Base-by-base conservation (phyloP, 1,140 invertebrate species). In the Trichonephila clavipes region DNA sequence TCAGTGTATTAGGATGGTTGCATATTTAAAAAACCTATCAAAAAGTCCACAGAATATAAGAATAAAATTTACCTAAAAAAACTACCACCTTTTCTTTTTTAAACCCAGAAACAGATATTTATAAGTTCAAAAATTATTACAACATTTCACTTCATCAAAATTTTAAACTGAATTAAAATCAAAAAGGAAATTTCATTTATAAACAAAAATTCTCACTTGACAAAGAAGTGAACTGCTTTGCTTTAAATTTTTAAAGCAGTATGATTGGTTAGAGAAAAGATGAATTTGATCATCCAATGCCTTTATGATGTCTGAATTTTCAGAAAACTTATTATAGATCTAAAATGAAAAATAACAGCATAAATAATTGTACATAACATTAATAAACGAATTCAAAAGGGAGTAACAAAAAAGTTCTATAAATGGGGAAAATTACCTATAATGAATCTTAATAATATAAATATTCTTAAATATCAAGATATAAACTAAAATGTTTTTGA, bases 201-300 rank as follows among this genome's bases (percentile, higher is more conserved):
- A 34, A 0, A 12, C 24, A 77, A 2, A 18, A 4, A 24, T 24
- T 24, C 28, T 77, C 14, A 77, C 69, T 24, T 77, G 69, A 77
- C 69, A 77, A 6, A 77, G 69, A 18, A 77, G 28, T 34, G 69
- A 34, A 34, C 24, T 18, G 16, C 69, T 77, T 28, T 34, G 24
- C 14, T 77, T 77, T 77, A 77, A 77, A 77, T 77, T 77, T 77
- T 77, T 77, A 77, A 77, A 77, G 16, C 69, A 77, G 16, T 77
- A 77, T 12, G 69, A 34, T 12, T 34, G 24, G 28, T 5, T 34
- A 77, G 28, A 28, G 12, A 18, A 3, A 14, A 28, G 28, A 18
- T 77, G 69, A 3, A 77, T 40, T 77, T 77, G 28, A 16, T 77
- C 16, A 34, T 77, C 69, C 28, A 77, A 18, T 6, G 18, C 12